phyloP scores from a whole-genome alignment of 2,113 vertebrate genomes.

The Dasyurus viverrinus region DNA sequence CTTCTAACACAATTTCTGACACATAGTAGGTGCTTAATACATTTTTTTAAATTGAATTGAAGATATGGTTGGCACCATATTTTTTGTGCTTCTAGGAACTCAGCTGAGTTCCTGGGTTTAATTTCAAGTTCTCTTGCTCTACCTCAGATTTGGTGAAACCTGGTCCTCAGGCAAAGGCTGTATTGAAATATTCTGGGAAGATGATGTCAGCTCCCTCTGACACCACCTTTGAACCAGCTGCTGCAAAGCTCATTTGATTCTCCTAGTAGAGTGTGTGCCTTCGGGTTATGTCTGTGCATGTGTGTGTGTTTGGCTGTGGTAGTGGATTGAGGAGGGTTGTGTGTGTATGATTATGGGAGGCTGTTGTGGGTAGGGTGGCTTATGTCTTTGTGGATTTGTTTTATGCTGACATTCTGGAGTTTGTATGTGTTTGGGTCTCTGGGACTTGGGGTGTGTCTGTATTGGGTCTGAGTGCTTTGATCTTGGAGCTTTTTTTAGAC shows the following conservation, averaged over 20 bases:
- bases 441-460: neutral
- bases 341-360: neutral
- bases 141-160: neutral
- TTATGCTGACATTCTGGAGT: neutral
- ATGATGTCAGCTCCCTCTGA: conserved; percentile 36
- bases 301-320: neutral
- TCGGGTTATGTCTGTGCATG: neutral
- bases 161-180: conserved; percentile 25
- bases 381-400: neutral
- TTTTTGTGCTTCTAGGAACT: neutral
- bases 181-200: conserved; percentile 48
- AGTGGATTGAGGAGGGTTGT: neutral
- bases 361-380: neutral
- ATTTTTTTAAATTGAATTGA: neutral
- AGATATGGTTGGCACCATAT: neutral
- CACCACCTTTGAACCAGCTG: neutral
- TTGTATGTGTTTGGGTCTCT: neutral
- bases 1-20: neutral
- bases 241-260: neutral
- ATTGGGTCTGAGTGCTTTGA: neutral
- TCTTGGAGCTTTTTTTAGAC: conserved; percentile 16
- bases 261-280: neutral
- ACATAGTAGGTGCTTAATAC: neutral
- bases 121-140: conserved; percentile 37
- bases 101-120: conserved; percentile 53